Evolutionary conservation across 2,888 invertebrate species (phyloP).

Genomic region (Tigriopus californicus): DNA sequence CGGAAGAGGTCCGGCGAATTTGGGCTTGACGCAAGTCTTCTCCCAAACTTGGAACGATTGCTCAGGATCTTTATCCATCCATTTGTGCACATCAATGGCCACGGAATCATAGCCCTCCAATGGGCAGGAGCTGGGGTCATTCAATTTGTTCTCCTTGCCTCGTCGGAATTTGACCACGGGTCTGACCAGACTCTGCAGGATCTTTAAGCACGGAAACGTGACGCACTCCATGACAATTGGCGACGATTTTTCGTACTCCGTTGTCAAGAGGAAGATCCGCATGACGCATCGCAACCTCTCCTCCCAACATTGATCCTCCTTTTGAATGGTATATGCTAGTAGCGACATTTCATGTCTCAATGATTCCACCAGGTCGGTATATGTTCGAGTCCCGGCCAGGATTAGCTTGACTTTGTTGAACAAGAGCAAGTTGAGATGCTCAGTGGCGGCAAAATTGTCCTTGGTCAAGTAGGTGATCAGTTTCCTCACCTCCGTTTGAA

Average conservation of each 20-base stretch:
- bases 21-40: slow-evolving; percentile 27
- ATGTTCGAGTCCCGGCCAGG: slow-evolving; percentile 44
- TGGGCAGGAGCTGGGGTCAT: too few species aligned
- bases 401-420: slow-evolving; percentile 52
- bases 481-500: background rate
- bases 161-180: slow-evolving; percentile 22
- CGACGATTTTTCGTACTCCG: slow-evolving; percentile 30
- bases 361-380: slow-evolving; percentile 48
- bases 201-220: slow-evolving; percentile 76
- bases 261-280: slow-evolving; percentile 30
- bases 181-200: slow-evolving; percentile 58
- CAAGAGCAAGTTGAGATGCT: slow-evolving; percentile 60
- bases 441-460: slow-evolving; percentile 62
- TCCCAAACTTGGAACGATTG: slow-evolving; percentile 55
- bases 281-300: slow-evolving; percentile 44
- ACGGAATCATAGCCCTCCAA: background rate
- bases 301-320: slow-evolving; percentile 91
- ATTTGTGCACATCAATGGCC: slow-evolving; percentile 47
- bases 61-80: slow-evolving; percentile 47
- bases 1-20: slow-evolving; percentile 17
- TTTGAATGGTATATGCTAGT: slow-evolving; percentile 65
- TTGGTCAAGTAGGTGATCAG: slow-evolving; percentile 39
- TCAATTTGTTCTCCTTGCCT: too few species aligned
- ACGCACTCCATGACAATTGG: slow-evolving; percentile 77
- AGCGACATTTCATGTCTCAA: slow-evolving; percentile 77